These are phyloP conservation scores for Protophormia terraenovae DNA, from an alignment of 2,888 invertebrate genomes.

Conservation along the genomic window DNA sequence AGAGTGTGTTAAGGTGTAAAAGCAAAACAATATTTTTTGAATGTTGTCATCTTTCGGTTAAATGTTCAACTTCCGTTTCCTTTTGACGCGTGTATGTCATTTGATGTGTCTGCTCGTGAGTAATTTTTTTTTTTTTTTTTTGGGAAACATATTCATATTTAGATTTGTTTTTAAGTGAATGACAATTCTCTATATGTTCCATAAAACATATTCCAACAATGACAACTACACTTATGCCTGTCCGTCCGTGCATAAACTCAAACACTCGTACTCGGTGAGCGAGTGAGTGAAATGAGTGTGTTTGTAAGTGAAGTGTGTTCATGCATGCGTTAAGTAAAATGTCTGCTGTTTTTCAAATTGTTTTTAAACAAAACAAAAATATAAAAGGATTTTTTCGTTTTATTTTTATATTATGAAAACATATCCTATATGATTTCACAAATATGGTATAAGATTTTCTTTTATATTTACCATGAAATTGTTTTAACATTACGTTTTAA, in stretches of 20 bases:
- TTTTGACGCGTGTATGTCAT: constrained; percentile 73
- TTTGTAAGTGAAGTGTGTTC: constrained; percentile 44
- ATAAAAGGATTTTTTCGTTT: constrained; percentile 42
- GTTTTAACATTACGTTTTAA: constrained; percentile 59
- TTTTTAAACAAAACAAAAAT: not conserved
- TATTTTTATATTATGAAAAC: constrained; percentile 13
- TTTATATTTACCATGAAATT: constrained; percentile 64
- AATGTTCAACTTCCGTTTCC: constrained; percentile 80
- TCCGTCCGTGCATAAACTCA: constrained; percentile 35
- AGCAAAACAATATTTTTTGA: constrained; percentile 46
- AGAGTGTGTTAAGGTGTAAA: constrained; percentile 48
- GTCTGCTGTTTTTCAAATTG: constrained; percentile 51
- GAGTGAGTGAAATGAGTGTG: no score
- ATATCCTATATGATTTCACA: not conserved
- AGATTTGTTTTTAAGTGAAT: constrained; percentile 61
- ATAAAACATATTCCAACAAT: constrained; percentile 24
- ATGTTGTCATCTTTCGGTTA: constrained; percentile 67
- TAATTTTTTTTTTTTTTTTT: not conserved
- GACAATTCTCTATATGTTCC: constrained; percentile 23
- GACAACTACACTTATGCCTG: constrained; percentile 32
- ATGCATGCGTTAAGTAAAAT: constrained; percentile 65
- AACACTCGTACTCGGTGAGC: not conserved
- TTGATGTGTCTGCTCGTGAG: constrained; percentile 7
- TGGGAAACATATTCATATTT: constrained; percentile 56
- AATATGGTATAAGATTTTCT: constrained; percentile 42